Evolutionary conservation across 1,140 invertebrate species (phyloP), one percentile per base, ranked within the genome.

Genomic region (Heliconius eleuchia): DNA sequence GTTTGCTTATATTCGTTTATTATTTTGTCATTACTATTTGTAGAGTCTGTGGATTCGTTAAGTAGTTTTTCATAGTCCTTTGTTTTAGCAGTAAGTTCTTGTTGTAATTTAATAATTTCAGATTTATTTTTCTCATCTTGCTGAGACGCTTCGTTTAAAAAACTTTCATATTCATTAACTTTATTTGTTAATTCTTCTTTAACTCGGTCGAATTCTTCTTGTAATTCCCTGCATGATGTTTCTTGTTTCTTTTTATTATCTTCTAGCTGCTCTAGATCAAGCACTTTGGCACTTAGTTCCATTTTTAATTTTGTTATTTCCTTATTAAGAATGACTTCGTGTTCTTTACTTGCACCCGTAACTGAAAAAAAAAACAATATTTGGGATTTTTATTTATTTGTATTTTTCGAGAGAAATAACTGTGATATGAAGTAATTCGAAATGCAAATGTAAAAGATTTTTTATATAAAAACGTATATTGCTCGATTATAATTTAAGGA

Each of bases 301-400:
- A 95, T 95, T 92, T 95, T 95, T 19, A 95, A 83, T 89, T 95
- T 95, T 16, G 95, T 95, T 66, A 95, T 89, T 89, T 96, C 95
- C 89, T 95, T 96, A 79, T 94, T 94, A 39, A 95, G 86, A 82
- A 87, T 91, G 18, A 94, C 87, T 91, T 95, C 94, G 70, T 91
- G 93, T 88, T 93, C 94, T 85, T 94, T 95, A 82, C 86, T 92
- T 23, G 86, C 83, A 78, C 92, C 91, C 77, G 92, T 83, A 73
- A 94, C 94, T 95, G 83, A 79, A 94, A 80, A 80, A 23, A 81
- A 80, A 81, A 71, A n/a, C 70, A 52, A 71, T 77, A 13, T 46
- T 46, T 42, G 3, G 2, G 42, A 42, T 13, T 13, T 37, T 13
- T 42, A 3, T 13, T 42, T 46, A 46, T 46, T 4, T 46, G 3